These are phyloP conservation scores for Sebastes vulpes DNA, from an alignment of 2,797 vertebrate genomes.

Conservation along the genomic window DNA sequence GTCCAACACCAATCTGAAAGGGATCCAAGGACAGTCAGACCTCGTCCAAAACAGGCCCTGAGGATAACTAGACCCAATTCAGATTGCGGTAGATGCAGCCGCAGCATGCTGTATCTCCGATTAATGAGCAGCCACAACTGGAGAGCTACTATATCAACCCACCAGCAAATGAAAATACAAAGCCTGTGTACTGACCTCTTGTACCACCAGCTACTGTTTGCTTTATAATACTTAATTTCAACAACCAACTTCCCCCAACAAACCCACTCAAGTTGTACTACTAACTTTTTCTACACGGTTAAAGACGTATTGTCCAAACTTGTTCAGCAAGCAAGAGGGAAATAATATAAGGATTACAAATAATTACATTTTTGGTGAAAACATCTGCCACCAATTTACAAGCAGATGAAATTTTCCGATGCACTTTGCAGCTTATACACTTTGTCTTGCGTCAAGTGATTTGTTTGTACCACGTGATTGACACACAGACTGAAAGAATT, in stretches of 20 bases:
- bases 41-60: accelerated
- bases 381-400: neutral
- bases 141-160: neutral
- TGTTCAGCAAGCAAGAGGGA: neutral
- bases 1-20: neutral
- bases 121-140: neutral
- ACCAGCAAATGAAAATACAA: neutral
- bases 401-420: too few species aligned
- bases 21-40: neutral
- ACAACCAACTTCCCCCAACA: neutral
- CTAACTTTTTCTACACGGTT: neutral
- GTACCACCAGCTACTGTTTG: neutral
- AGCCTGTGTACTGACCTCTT: neutral
- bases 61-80: neutral
- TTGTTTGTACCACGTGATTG: too few species aligned
- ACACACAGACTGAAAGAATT: neutral
- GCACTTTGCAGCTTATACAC: too few species aligned
- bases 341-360: neutral
- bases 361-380: neutral
- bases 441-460: too few species aligned
- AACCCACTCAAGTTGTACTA: neutral
- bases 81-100: too few species aligned
- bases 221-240: too few species aligned
- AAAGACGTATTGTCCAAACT: neutral
- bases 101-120: neutral